A percentile compares a stretch with the other conserved stretches of the same genome.
phyloP scores from a whole-genome alignment of 2,113 vertebrate genomes.

The Grallaria varia region DNA sequence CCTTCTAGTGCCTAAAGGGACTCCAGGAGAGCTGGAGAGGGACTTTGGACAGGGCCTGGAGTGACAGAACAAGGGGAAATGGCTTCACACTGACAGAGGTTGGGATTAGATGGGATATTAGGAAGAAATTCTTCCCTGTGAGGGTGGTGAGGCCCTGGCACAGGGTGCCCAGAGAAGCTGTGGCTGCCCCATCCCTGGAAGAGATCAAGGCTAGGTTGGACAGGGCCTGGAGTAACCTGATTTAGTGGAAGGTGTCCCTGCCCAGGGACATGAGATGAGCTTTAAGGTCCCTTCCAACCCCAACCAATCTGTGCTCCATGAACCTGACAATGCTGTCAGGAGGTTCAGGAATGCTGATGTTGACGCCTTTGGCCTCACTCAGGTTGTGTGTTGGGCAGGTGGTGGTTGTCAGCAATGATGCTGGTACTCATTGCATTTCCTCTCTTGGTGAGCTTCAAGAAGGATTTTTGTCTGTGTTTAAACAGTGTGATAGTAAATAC shows the following conservation, averaged over 20 bases:
- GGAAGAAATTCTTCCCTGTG: not conserved
- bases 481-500: not conserved
- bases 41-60: not conserved
- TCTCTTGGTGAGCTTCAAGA: not conserved
- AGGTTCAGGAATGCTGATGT: accelerated
- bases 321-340: not conserved
- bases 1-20: not conserved
- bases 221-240: not conserved
- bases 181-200: not conserved
- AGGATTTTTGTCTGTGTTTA: not conserved
- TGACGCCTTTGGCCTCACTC: not conserved
- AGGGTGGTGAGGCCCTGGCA: not conserved
- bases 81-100: not conserved
- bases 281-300: not conserved
- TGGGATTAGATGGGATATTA: not conserved
- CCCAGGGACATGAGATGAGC: not conserved
- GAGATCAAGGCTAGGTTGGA: not conserved
- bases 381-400: not conserved
- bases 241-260: not conserved
- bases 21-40: not conserved
- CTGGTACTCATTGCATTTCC: not conserved
- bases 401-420: not conserved
- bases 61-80: not conserved
- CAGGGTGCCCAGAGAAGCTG: not conserved
- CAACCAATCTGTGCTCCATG: not conserved